Evolutionary conservation across 2,113 vertebrate species (phyloP).

Genomic region (Zeus faber): DNA sequence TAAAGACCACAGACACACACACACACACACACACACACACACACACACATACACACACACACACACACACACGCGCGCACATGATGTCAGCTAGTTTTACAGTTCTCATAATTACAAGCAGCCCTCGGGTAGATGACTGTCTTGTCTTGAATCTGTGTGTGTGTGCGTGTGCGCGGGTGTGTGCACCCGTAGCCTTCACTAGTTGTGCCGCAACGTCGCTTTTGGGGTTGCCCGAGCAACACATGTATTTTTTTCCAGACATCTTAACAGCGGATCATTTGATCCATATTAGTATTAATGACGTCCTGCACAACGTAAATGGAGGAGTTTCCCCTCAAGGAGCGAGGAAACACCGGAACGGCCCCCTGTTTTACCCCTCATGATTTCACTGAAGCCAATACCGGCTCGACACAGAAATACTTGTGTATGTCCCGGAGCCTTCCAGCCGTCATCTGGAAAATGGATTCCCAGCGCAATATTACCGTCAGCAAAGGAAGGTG

Average conservation of each 20-base stretch:
- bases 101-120: slow-evolving; percentile 60
- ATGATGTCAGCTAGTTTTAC: slow-evolving; percentile 68
- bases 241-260: slow-evolving; percentile 41
- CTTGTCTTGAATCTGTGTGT: not conserved
- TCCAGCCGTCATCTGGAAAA: too few relatives aligned
- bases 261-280: slow-evolving; percentile 26
- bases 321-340: too few relatives aligned
- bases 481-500: too few relatives aligned
- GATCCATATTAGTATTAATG: not conserved
- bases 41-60: slow-evolving; percentile 3
- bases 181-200: not conserved
- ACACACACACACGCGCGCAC: slow-evolving; percentile 23
- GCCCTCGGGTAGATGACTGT: slow-evolving; percentile 37
- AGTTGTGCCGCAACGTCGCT: slow-evolving; percentile 32
- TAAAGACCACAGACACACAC: slow-evolving; percentile 20
- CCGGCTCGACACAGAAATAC: too few relatives aligned
- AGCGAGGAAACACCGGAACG: too few relatives aligned
- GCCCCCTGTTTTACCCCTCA: too few relatives aligned
- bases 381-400: too few relatives aligned
- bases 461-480: too few relatives aligned
- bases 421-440: too few relatives aligned
- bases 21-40: slow-evolving; percentile 15
- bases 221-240: slow-evolving; percentile 50
- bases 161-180: slow-evolving; percentile 11
- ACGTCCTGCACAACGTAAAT: too few relatives aligned